Percentiles rank a stretch among this genome's conserved stretches.
Evolutionary conservation across 2,888 invertebrate species (phyloP).

Genomic region (Lycophotia porphyrea): DNA sequence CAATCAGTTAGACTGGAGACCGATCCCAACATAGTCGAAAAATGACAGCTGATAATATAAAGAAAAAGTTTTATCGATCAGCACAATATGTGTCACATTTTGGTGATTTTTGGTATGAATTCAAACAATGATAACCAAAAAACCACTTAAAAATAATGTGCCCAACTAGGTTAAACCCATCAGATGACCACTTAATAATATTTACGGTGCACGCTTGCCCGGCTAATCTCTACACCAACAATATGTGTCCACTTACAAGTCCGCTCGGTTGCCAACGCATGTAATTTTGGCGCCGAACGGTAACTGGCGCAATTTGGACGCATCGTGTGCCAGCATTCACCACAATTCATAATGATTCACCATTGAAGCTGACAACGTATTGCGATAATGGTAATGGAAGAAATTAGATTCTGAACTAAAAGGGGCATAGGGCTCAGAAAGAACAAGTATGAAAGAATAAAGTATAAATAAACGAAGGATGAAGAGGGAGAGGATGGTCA

Average conservation of each 20-base stretch:
- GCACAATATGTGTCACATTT: not conserved
- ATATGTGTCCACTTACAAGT: constrained; percentile 30
- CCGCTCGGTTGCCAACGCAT: constrained; percentile 34
- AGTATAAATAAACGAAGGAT: not conserved
- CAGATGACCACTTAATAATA: not conserved
- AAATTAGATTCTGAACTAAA: not conserved
- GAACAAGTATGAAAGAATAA: not conserved
- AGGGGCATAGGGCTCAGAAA: not conserved
- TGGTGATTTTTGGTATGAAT: no score
- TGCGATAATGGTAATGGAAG: not conserved
- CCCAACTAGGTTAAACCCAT: not conserved
- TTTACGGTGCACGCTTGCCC: not conserved
- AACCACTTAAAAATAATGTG: not conserved
- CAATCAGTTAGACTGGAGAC: not conserved
- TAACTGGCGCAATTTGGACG: constrained; percentile 46
- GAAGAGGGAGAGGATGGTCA: not conserved
- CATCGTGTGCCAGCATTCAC: constrained; percentile 20
- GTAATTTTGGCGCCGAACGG: constrained; percentile 46
- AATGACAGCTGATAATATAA: not conserved
- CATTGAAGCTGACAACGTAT: constrained; percentile 11
- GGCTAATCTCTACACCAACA: constrained; percentile 14
- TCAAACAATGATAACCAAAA: no score
- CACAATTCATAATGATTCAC: constrained; percentile 31
- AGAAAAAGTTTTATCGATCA: not conserved
- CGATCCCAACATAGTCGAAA: not conserved